These are phyloP conservation scores for Agriopis marginaria DNA, from an alignment of 2,888 invertebrate species.

Conservation along the genomic window DNA sequence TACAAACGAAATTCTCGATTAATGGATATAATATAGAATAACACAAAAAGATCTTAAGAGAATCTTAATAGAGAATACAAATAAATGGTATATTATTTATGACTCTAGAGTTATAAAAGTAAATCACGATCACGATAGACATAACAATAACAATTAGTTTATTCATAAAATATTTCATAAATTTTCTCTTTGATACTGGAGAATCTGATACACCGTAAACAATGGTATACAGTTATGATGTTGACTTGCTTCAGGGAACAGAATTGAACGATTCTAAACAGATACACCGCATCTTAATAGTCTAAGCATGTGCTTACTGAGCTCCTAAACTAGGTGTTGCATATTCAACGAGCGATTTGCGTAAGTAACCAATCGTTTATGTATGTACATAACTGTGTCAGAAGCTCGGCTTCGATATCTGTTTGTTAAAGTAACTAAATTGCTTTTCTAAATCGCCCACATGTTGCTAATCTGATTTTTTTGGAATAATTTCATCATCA, in stretches of 20 bases:
- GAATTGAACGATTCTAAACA: constrained; percentile 59
- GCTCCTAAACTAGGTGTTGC: constrained; percentile 83
- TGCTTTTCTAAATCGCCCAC: constrained; percentile 29
- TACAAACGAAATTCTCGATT: no score
- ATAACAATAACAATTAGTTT: no score
- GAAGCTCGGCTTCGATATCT: constrained; percentile 50
- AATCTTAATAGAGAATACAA: no score
- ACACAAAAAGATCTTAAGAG: no score
- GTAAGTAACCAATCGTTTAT: constrained; percentile 84
- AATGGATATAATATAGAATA: no score
- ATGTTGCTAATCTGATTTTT: not conserved
- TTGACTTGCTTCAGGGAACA: constrained; percentile 13
- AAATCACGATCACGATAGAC: no score
- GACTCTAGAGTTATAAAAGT: no score
- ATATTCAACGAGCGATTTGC: constrained; percentile 86
- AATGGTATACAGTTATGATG: not conserved
- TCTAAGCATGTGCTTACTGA: constrained; percentile 83
- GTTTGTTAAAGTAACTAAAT: constrained; percentile 50
- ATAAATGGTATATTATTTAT: no score
- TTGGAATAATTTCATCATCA: no score
- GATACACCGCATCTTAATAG: constrained; percentile 78
- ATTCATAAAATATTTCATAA: no score
- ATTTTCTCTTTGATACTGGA: no score
- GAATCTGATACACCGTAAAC: not conserved
- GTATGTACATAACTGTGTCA: constrained; percentile 70